Conservation (phyloP, 30 jellyfish, hydroid and myxozoan genomes). For the Pseudorhiza aurosa region DNA sequence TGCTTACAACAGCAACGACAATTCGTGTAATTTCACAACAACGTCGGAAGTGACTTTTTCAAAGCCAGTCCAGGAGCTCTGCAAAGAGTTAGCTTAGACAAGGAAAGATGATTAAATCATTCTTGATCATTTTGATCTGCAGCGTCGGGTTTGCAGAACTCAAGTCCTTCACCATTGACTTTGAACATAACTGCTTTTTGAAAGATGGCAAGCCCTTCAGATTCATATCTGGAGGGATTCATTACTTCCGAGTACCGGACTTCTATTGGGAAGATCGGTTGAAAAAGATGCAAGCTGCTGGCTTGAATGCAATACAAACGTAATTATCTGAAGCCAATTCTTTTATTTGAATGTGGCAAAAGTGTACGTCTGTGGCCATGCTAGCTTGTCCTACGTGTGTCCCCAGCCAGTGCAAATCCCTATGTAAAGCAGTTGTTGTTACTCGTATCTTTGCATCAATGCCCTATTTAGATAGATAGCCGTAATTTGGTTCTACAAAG, state of each 20-base stretch:
- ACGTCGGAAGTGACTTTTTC: too few species aligned
- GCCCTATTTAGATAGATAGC: too few species aligned
- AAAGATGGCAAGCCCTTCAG: conserved; percentile 94
- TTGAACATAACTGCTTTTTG: conserved; percentile 72
- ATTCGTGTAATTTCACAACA: too few species aligned
- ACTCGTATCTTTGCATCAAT: too few species aligned
- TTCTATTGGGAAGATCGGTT: conserved; percentile 90
- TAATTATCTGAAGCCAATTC: conserved; percentile 2
- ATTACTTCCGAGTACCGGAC: conserved; percentile 89
- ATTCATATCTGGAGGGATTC: conserved; percentile 91
- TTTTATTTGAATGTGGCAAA: neutral
- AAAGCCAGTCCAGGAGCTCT: too few species aligned
- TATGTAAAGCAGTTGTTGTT: too few species aligned
- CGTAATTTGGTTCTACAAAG: too few species aligned
- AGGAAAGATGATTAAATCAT: neutral
- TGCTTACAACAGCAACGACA: too few species aligned
- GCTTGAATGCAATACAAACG: conserved; percentile 94
- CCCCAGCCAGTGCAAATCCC: too few species aligned
- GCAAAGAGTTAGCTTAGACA: too few species aligned
- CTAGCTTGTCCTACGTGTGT: too few species aligned
- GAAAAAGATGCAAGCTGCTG: conserved; percentile 84
- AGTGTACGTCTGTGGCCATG: too few species aligned
- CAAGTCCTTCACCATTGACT: conserved; percentile 83
- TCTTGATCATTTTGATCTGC: neutral
- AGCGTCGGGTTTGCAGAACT: neutral